Base-by-base conservation (phyloP, 2,888 invertebrate species). In the Hirtodrosophila cameraria region DNA sequence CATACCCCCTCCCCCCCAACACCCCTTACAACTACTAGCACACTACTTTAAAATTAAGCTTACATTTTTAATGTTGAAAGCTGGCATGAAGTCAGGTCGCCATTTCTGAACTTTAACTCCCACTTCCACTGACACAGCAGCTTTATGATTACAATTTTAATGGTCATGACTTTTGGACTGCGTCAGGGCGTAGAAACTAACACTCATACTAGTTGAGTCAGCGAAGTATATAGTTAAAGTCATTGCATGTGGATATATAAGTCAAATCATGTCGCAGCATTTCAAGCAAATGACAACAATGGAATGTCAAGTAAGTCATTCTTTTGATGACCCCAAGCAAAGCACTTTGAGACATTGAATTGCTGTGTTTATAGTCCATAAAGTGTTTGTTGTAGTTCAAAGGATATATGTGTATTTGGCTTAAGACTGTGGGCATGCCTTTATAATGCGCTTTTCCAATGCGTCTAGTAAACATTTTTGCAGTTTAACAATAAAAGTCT, bases 91-190 rank as follows among this genome's bases (percentile, higher is more conserved):
- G 59, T 59, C 65, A 35, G 20, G 7, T 28, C 33, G n/a, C 9
- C 27, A 15, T 18, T 6, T 23, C 31, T 31, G 42, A 16, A 23
- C 57, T 31, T 13, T 11, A 12, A 39, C 9, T 11, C 11, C 25
- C 23, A 13, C 27, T 12, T 11, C 45, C 33, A 36, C 50, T 48
- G 58, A 55, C 33, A 42, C 28, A 50, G 66, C 65, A 57, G 70
- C 70, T 77, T 77, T 77, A 77, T 81, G 81, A 67, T 67, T 61
- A 59, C 25, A 52, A 52, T 78, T 78, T 81, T 77, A 81, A 77
- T 67, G 70, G 45, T 46, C 57, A 41, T 66, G 74, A 46, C 48
- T 76, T 54, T 53, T 35, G 28, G 23, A 16, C 43, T 2, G 13
- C 13, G 9, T 15, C 13, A 12, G 36, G 9, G 6, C 3, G 28